Evolutionary conservation across 2,888 invertebrate species (phyloP).

Genomic region (Yponomeuta sedellus): DNA sequence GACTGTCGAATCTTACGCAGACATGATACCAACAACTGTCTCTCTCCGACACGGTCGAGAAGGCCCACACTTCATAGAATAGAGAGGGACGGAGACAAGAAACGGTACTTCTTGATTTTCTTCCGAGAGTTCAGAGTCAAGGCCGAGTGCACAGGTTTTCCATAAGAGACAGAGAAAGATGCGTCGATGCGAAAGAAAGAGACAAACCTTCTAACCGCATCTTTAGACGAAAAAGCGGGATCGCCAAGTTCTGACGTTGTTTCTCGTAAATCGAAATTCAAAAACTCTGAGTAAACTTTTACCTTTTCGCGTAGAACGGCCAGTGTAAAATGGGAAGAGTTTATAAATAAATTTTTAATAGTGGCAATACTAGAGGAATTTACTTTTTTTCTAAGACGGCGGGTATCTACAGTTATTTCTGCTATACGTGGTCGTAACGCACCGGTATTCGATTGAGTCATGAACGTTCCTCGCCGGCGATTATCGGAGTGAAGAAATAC

Average conservation of each 20-base stretch:
- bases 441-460: slow-evolving; percentile 23
- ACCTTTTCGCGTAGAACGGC: slow-evolving; percentile 1
- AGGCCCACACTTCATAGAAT: slow-evolving; percentile 25
- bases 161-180: slow-evolving; percentile 35
- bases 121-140: slow-evolving; percentile 55
- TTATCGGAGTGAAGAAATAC: slow-evolving; percentile 11
- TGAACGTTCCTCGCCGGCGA: slow-evolving; percentile 20
- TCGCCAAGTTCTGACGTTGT: slow-evolving; percentile 40
- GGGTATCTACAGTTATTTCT: slow-evolving; percentile 23
- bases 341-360: neutral
- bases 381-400: slow-evolving; percentile 19
- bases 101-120: slow-evolving; percentile 62
- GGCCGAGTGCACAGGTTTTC: slow-evolving; percentile 59
- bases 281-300: neutral
- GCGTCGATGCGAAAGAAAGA: slow-evolving; percentile 32
- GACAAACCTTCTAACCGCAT: slow-evolving; percentile 30
- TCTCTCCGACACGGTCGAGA: slow-evolving; percentile 32
- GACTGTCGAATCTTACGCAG: slow-evolving; percentile 58
- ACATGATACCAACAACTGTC: slow-evolving; percentile 43
- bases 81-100: slow-evolving; percentile 34
- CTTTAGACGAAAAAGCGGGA: slow-evolving; percentile 48
- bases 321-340: neutral
- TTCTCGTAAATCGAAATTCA: slow-evolving; percentile 33
- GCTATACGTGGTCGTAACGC: slow-evolving; percentile 40
- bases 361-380: slow-evolving; percentile 6